phyloP scores from a whole-genome alignment of 2,797 vertebrate genomes.

The Cryptoblepharus egeriae region DNA sequence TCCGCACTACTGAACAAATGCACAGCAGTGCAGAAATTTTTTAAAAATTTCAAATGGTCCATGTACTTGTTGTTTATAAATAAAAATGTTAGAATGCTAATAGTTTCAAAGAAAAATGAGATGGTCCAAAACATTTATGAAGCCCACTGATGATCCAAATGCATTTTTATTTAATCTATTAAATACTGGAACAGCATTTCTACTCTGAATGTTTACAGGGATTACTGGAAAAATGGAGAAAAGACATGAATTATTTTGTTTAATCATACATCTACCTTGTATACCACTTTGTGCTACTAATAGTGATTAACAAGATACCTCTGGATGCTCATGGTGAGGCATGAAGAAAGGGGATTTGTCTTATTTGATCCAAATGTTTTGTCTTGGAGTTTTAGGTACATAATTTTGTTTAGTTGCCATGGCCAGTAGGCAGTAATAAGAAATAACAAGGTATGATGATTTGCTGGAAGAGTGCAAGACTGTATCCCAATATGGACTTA shows the following conservation, averaged over 20 bases:
- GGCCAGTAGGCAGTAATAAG: background rate
- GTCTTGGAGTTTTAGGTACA: background rate
- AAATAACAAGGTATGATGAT: background rate
- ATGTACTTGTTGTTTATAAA: conserved; percentile 55
- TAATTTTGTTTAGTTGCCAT: background rate
- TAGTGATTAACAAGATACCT: background rate
- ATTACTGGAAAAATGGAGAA: background rate
- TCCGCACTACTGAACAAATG: conserved; percentile 66
- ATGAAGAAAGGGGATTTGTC: background rate
- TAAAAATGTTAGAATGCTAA: conserved; percentile 38
- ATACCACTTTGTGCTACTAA: background rate
- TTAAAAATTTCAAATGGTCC: conserved; percentile 52
- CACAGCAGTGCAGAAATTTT: conserved; percentile 59
- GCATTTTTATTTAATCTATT: conserved; percentile 53
- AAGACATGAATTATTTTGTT: background rate
- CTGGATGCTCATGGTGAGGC: background rate
- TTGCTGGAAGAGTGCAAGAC: background rate
- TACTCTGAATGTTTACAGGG: background rate
- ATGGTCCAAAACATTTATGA: conserved; percentile 46
- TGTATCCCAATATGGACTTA: background rate
- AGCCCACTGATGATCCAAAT: conserved; percentile 46
- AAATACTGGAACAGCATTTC: conserved; percentile 42
- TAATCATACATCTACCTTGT: background rate
- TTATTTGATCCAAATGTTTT: background rate
- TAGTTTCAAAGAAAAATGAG: conserved; percentile 54